Evolutionary conservation across 2,113 vertebrate genomes (phyloP), one percentile per base, ranked within the genome.

Genomic region (Sinocyclocheilus anophthalmus): DNA sequence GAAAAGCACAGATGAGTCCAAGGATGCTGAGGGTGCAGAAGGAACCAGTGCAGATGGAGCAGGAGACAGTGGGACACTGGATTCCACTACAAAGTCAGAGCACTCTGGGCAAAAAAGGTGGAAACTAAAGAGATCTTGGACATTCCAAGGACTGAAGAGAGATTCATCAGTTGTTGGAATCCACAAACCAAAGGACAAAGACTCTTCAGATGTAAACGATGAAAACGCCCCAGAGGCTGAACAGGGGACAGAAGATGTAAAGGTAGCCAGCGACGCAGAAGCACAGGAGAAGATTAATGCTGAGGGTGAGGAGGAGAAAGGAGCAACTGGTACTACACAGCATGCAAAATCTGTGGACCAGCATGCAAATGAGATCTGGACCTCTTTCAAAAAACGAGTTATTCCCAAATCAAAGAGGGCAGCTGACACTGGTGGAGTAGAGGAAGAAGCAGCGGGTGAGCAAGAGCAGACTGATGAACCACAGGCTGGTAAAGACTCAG

Each of bases 51-150:
- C 77, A 57, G 89, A 87, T 37, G 85, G 57, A 69, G 84, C 92
- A 0, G 92, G 93, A 13, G 94, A 95, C 90, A 92, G 91, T 75
- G 93, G 92, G 78, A 94, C 94, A 0, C 76, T 95, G 83, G 94
- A 95, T 76, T 95, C 93, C 77, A 94, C 92, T 73, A 92, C 85
- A 59, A 90, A 94, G 88, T 93, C 93, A 50, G 91, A 92, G 53
- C 85, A 88, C 37, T 65, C 80, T 1, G 94, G 94, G 2, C 94
- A 95, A 86, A 96, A 94, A 90, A 90, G 92, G 81, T 95, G 95
- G 94, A 96, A 95, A 84, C 91, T 96, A 85, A 96, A 95, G 87
- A 93, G 95, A 50, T 96, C 95, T 61, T 96, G 95, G 95, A 96
- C 95, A 84, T 96, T 96, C 92, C 95, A 96, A 89, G 95, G 94